Conservation (phyloP, 53 echinoderm and acorn worm species). For the Mesocentrotus franciscanus region DNA sequence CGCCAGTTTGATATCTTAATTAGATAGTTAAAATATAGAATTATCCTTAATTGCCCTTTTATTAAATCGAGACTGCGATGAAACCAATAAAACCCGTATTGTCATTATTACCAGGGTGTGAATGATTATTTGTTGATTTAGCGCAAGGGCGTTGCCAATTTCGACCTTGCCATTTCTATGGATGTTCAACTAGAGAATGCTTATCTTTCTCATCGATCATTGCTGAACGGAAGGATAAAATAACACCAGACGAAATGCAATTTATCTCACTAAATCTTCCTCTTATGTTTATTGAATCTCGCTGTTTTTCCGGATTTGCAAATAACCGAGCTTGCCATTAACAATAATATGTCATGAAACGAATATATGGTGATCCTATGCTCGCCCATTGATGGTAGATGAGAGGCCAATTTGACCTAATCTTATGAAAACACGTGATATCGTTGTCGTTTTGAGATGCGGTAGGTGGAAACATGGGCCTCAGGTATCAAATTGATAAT, state of each 20-base stretch:
- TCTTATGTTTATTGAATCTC: background rate
- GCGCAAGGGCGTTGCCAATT: background rate
- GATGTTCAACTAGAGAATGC: background rate
- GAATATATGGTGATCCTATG: background rate
- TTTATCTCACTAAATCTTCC: background rate
- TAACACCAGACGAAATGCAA: background rate
- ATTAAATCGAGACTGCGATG: background rate
- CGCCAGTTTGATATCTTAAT: constrained; percentile 20
- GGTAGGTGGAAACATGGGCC: background rate
- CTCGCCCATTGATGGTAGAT: background rate
- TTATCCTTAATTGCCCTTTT: constrained; percentile 23
- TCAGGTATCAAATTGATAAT: background rate
- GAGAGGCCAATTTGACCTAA: background rate
- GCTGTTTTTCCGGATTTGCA: background rate
- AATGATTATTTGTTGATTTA: background rate
- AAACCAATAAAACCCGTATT: background rate
- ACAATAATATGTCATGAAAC: background rate
- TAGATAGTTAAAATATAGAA: constrained; percentile 35
- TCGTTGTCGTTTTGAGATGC: background rate
- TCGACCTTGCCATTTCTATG: background rate
- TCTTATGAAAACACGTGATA: background rate
- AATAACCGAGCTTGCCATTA: background rate
- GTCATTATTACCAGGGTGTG: background rate
- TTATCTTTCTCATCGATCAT: background rate
- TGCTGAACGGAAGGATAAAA: background rate